phyloP scores from a whole-genome alignment of 2,888 invertebrate genomes.

The Luperina testacea region DNA sequence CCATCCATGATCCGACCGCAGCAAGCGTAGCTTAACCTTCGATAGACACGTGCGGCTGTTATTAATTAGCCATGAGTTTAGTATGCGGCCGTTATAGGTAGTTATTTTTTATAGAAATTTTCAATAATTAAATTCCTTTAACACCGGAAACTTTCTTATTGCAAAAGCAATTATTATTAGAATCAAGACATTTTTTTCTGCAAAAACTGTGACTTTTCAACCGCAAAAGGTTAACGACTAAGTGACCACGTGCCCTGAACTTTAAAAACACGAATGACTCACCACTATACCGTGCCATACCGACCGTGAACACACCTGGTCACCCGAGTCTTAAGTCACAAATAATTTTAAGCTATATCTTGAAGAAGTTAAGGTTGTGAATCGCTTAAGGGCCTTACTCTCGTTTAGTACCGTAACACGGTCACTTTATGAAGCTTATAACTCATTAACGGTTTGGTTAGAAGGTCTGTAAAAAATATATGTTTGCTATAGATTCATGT shows the following conservation, averaged over 20 bases:
- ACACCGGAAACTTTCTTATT: conserved; percentile 35
- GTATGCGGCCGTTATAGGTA: too few relatives aligned
- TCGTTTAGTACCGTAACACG: too few relatives aligned
- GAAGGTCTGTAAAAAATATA: too few relatives aligned
- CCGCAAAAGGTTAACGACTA: conserved; percentile 72
- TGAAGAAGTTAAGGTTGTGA: conserved; percentile 2
- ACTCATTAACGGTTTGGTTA: too few relatives aligned
- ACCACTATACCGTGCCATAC: conserved; percentile 78
- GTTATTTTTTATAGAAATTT: background rate
- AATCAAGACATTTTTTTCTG: conserved; percentile 41
- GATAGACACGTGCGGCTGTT: background rate
- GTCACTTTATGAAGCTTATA: too few relatives aligned
- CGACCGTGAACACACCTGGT: conserved; percentile 85
- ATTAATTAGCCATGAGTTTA: background rate
- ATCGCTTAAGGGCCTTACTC: too few relatives aligned
- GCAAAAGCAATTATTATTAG: conserved; percentile 2
- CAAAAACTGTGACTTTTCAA: conserved; percentile 62
- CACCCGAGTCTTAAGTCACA: conserved; percentile 47
- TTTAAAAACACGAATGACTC: conserved; percentile 78
- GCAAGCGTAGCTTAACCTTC: background rate
- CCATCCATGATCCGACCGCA: background rate
- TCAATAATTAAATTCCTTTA: background rate
- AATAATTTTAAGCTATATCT: conserved; percentile 35
- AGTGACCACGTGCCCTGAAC: conserved; percentile 82
- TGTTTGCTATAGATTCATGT: too few relatives aligned